These are phyloP conservation scores for Anthophora plumipes DNA, from an alignment of 2,888 invertebrate genomes.

Conservation along the genomic window DNA sequence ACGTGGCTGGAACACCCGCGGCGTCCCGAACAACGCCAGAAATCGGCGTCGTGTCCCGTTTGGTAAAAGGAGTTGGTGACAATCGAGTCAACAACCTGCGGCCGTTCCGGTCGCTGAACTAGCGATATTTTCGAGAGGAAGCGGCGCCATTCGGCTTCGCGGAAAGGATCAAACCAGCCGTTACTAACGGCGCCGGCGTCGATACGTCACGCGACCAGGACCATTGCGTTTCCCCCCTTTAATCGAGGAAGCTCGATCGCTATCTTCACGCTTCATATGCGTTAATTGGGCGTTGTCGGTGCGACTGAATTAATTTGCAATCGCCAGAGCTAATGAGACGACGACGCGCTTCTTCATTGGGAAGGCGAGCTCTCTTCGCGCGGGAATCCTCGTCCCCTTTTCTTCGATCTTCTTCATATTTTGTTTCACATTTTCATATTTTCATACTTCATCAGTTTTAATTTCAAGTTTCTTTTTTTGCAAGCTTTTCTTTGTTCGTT, in stretches of 20 bases:
- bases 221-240: conserved; percentile 39
- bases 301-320: conserved; percentile 81
- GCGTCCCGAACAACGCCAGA: conserved; percentile 36
- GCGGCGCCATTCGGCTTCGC: conserved; percentile 74
- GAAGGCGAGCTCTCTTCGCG: conserved; percentile 11
- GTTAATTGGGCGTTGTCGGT: conserved; percentile 80
- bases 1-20: conserved; percentile 38
- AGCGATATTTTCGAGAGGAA: conserved; percentile 75
- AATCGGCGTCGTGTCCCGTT: conserved; percentile 36
- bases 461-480: too few species aligned
- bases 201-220: conserved; percentile 56
- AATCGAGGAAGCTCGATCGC: conserved; percentile 74
- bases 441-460: too few species aligned
- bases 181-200: conserved; percentile 65
- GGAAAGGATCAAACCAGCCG: conserved; percentile 71
- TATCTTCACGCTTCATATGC: conserved; percentile 81
- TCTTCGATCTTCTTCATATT: background rate
- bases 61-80: conserved; percentile 67
- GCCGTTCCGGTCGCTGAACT: conserved; percentile 75
- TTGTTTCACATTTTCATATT: too few species aligned
- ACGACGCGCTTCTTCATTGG: conserved; percentile 47
- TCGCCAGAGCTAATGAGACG: conserved; percentile 75
- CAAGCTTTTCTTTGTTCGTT: too few species aligned
- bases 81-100: conserved; percentile 79
- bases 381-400: conserved; percentile 28